Base-by-base conservation (phyloP, 2,113 vertebrate genomes). In the Morphnarchus princeps region DNA sequence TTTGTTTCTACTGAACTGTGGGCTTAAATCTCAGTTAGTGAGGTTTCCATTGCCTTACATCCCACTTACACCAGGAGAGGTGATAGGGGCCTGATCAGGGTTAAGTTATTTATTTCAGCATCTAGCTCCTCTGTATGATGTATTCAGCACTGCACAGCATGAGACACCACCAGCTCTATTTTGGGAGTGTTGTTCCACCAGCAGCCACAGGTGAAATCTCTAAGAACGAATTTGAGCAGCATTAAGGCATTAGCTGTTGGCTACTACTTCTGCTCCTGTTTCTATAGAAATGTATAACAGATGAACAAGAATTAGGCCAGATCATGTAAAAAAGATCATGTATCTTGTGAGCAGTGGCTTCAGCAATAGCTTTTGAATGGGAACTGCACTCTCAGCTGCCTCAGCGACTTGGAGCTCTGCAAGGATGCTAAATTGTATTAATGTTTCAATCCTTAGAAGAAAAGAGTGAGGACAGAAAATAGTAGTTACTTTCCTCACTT, bases 121-220 rank as follows among this genome's bases (percentile, higher is more conserved):
- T 34, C 25, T 54, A 43, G 10, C 62, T 73, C 38, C 54, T 45
- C n/a, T 26, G 28, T 49, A 11, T 11, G 43, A 38, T 13, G 40
- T 12, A 22, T 58, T 82, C 47, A 61, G 40, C 34, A 45, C n/a
- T 1, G 1, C 16, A 42, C 16, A 36, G 38, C 0, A 0, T 13
- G 59, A 82, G 49, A 38, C 5, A 0, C 29, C 65, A 43, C 55
- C 38, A 0, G 0, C 9, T 78, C 42, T 61, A 1, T 50, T 79
- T 65, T 34, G 16, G 16, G 19, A 79, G 26, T 5, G 12, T 59
- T 82, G 52, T 22, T 66, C 36, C n/a, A 74, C 22, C n/a, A 34
- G 52, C 19, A 67, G 54, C 58, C 22, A 18, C n/a, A 58, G 54
- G 63, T 88, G 58, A 84, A 55, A 71, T n/a, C 29, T 57, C 40